Evolutionary conservation across 2,888 invertebrate species (phyloP).

Genomic region (Gonocerus acuteangulatus): DNA sequence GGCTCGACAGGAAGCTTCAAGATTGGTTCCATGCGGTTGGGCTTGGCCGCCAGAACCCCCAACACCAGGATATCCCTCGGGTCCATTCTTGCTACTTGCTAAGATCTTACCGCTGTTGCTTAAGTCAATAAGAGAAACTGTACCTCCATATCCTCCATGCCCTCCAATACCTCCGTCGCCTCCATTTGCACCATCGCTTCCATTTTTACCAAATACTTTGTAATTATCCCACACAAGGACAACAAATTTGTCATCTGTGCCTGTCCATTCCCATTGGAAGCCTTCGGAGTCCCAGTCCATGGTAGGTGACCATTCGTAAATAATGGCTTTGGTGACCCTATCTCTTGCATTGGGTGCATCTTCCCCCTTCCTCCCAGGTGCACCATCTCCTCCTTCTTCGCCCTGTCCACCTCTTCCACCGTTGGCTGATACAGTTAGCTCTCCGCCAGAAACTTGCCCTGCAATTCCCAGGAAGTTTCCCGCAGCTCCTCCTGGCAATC

Average conservation of each 20-base stretch:
- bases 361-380: neutral
- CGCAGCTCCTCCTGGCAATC: conserved; percentile 2
- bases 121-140: neutral
- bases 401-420: conserved; percentile 8
- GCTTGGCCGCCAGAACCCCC: neutral
- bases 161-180: conserved; percentile 7
- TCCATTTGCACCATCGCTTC: conserved; percentile 2
- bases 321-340: neutral
- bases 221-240: neutral
- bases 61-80: neutral
- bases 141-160: neutral
- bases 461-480: conserved; percentile 2
- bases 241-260: too few relatives aligned
- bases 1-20: too few relatives aligned
- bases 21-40: neutral
- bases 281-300: neutral
- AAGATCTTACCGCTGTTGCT: neutral
- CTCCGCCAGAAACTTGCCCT: neutral
- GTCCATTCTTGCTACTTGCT: neutral
- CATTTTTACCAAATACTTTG: neutral
- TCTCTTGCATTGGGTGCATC: neutral
- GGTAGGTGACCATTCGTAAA: neutral
- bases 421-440: neutral
- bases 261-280: neutral
- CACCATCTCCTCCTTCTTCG: conserved; percentile 9